Conservation (phyloP, 2,888 invertebrate genomes). For the Phalangium opilio region DNA sequence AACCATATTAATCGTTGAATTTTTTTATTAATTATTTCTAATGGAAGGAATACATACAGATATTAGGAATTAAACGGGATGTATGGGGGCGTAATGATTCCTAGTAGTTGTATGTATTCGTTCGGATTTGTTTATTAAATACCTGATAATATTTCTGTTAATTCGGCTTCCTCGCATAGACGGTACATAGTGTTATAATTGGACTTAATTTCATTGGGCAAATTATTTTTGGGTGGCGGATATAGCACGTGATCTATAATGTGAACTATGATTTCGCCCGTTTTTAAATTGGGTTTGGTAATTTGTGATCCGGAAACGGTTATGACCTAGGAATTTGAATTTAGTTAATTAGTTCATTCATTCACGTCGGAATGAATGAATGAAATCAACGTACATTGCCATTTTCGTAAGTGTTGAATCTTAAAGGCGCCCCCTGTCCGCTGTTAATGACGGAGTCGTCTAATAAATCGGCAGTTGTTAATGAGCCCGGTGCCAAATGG, state of each 20-base stretch:
- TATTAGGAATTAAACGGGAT: no score
- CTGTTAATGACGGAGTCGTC: slow-evolving; percentile 12
- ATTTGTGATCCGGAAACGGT: slow-evolving; percentile 15
- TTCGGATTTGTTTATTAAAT: no score
- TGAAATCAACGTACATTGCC: neutral
- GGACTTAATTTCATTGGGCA: slow-evolving; percentile 1
- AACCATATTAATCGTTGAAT: no score
- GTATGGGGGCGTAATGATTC: no score
- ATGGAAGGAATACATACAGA: no score
- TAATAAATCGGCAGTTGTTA: slow-evolving; percentile 7
- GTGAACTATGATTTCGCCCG: slow-evolving; percentile 19
- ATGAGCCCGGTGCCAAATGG: slow-evolving; percentile 14
- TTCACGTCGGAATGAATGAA: no score
- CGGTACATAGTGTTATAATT: no score
- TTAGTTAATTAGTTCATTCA: no score
- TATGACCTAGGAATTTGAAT: slow-evolving; percentile 7
- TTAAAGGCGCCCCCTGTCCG: slow-evolving; percentile 9
- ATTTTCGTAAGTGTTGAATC: slow-evolving; percentile 14
- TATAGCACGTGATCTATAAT: slow-evolving; percentile 24
- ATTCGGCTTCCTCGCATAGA: no score
- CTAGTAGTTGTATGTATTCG: no score
- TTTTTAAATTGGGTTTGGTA: slow-evolving; percentile 6
- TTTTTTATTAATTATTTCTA: no score
- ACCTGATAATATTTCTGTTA: no score
- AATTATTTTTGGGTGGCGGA: slow-evolving; percentile 21